Conservation (phyloP, 2,888 invertebrate species). For the Heliothis peltigera region DNA sequence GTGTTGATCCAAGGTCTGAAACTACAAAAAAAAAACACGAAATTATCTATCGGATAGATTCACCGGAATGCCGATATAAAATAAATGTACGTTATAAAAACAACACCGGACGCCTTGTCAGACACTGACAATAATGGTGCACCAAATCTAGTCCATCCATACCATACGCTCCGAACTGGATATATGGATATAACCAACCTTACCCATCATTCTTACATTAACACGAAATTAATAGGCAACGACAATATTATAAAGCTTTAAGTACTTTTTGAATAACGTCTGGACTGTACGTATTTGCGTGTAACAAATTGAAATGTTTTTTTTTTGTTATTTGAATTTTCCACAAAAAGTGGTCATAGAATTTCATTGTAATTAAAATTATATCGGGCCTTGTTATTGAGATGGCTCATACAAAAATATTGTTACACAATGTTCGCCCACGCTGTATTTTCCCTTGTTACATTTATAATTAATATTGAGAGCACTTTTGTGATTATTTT, state of each 20-base stretch:
- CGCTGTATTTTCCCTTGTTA: slow-evolving; percentile 6
- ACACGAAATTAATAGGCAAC: slow-evolving; percentile 28
- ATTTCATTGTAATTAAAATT: background rate
- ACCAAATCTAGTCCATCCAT: no score
- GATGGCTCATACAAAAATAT: background rate
- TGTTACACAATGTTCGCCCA: background rate
- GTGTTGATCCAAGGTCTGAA: no score
- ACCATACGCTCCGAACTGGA: no score
- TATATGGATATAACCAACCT: no score
- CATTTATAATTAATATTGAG: slow-evolving; percentile 21
- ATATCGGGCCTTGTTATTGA: background rate
- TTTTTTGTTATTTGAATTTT: background rate
- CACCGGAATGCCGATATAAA: no score
- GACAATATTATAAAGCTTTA: slow-evolving; percentile 2
- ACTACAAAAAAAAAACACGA: no score
- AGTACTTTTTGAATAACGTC: background rate
- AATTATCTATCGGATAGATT: no score
- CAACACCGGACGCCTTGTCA: no score
- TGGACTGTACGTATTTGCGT: background rate
- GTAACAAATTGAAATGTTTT: background rate
- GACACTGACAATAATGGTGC: no score
- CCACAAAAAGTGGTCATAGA: background rate
- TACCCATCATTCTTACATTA: no score
- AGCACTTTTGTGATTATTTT: slow-evolving; percentile 22
- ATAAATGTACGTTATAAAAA: no score